These are phyloP conservation scores for Cyanistes caeruleus DNA, from an alignment of 2,113 vertebrate species.

Conservation along the genomic window DNA sequence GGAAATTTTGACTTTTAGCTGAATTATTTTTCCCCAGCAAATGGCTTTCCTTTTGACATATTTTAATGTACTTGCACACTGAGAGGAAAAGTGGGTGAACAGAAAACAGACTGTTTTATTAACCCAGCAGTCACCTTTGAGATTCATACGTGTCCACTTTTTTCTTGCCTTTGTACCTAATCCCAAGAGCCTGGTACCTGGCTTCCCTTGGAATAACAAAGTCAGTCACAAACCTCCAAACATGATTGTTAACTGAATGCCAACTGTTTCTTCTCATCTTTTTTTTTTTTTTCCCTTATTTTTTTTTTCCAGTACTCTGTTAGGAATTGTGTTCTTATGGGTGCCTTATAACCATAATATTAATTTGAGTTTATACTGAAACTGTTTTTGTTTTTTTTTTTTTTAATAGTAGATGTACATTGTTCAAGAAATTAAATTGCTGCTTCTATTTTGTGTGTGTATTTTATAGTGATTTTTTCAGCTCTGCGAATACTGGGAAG, in stretches of 20 bases:
- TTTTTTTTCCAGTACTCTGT: not conserved
- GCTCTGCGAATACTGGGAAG: conserved; percentile 35
- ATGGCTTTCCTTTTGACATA: conserved; percentile 84
- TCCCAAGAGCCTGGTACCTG: conserved; percentile 83
- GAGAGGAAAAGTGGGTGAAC: conserved; percentile 83
- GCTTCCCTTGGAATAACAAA: conserved; percentile 86
- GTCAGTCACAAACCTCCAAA: conserved; percentile 83
- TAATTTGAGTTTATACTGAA: conserved; percentile 58
- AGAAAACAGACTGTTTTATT: conserved; percentile 86
- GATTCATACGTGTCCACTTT: conserved; percentile 79
- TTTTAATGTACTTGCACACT: conserved; percentile 86
- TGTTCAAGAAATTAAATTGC: conserved; percentile 54
- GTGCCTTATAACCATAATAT: conserved; percentile 42
- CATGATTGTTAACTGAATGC: conserved; percentile 84
- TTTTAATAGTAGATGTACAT: not conserved
- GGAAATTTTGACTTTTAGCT: conserved; percentile 80
- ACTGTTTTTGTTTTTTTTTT: not conserved
- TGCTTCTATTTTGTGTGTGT: conserved; percentile 61
- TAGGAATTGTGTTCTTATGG: conserved; percentile 69
- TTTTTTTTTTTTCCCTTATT: not conserved
- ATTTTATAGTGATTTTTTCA: conserved; percentile 57
- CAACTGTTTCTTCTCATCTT: conserved; percentile 82
- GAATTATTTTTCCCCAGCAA: conserved; percentile 81
- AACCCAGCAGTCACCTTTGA: conserved; percentile 86
- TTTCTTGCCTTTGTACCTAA: conserved; percentile 83